Conservation (phyloP, 2,888 invertebrate genomes). For the Odontocerum albicorne region DNA sequence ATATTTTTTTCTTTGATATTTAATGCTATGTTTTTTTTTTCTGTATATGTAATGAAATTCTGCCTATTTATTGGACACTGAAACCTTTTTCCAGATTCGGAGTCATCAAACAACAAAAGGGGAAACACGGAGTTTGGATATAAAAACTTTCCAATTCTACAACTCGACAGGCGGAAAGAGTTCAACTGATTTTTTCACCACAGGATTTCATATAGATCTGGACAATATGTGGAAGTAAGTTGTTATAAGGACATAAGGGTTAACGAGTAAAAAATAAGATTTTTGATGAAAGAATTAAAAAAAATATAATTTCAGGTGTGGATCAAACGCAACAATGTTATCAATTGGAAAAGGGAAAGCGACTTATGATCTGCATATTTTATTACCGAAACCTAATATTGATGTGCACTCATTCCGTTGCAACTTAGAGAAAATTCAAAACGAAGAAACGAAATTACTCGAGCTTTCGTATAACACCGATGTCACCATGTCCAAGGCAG, state of each 20-base stretch:
- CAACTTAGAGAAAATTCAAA: slow-evolving; percentile 50
- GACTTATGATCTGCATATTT: slow-evolving; percentile 6
- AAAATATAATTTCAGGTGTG: slow-evolving; percentile 48
- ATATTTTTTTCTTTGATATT: no score
- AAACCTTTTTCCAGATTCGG: slow-evolving; percentile 46
- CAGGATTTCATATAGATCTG: slow-evolving; percentile 54
- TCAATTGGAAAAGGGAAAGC: slow-evolving; percentile 14
- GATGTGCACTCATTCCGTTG: slow-evolving; percentile 63
- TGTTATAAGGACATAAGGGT: background rate
- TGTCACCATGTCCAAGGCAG: slow-evolving; percentile 56
- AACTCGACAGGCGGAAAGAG: slow-evolving; percentile 3
- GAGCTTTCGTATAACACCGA: slow-evolving; percentile 59
- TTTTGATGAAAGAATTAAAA: slow-evolving; percentile 2
- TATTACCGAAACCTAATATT: slow-evolving; percentile 50
- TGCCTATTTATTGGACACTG: no score
- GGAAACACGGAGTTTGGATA: slow-evolving; percentile 49
- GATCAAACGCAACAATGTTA: slow-evolving; percentile 55
- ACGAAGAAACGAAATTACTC: slow-evolving; percentile 44
- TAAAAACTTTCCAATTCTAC: slow-evolving; percentile 45
- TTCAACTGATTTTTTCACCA: slow-evolving; percentile 39
- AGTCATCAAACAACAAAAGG: slow-evolving; percentile 49
- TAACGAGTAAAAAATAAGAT: background rate
- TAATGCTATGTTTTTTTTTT: no score
- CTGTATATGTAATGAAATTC: no score
- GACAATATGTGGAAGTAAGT: slow-evolving; percentile 56